phyloP scores from a whole-genome alignment of 2,113 vertebrate species.

The Galemys pyrenaicus region DNA sequence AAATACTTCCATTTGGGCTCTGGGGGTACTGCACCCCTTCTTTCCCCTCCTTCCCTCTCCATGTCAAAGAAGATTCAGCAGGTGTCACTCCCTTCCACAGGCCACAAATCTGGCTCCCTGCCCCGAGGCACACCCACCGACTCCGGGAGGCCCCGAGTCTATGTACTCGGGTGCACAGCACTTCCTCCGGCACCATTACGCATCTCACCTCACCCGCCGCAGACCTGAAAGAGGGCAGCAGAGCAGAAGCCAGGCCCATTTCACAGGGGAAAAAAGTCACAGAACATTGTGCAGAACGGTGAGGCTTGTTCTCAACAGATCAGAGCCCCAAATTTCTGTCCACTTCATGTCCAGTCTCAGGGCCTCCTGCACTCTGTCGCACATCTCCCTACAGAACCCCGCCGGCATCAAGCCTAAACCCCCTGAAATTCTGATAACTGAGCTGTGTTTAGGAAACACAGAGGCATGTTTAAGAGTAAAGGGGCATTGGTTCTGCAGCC shows the following conservation, averaged over 20 bases:
- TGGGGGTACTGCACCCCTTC: background rate
- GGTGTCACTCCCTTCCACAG: background rate
- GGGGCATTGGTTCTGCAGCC: background rate
- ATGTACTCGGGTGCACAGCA: background rate
- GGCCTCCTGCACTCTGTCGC: background rate
- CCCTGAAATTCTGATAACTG: background rate
- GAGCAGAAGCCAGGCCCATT: background rate
- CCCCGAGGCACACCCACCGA: background rate
- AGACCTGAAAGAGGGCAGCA: background rate
- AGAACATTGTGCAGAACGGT: background rate
- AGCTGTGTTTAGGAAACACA: background rate
- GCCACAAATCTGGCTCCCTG: background rate
- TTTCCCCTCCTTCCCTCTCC: background rate
- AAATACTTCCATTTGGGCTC: background rate
- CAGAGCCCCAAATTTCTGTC: background rate
- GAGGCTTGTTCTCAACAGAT: background rate
- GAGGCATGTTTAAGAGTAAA: background rate
- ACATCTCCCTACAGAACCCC: background rate
- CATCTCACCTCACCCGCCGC: background rate
- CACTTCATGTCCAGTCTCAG: background rate
- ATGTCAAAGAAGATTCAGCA: background rate
- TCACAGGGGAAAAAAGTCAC: background rate
- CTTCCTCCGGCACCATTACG: background rate
- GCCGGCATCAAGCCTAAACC: background rate
- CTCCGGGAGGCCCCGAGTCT: too few relatives aligned